These are phyloP conservation scores for Stegastes partitus DNA, from an alignment of 2,113 vertebrate genomes.

Conservation along the genomic window DNA sequence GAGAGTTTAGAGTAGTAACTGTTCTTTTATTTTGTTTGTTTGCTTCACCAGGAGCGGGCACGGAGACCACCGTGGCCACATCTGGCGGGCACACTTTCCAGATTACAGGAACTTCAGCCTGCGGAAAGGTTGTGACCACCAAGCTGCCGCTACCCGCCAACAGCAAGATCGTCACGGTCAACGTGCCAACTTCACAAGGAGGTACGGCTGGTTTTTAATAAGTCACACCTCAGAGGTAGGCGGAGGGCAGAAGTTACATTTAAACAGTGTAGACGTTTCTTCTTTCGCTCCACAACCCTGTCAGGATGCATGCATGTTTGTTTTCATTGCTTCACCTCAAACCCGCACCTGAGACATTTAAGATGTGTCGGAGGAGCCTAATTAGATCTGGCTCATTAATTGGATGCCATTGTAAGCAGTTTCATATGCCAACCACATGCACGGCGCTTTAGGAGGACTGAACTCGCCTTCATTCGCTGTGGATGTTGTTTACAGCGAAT, in stretches of 20 bases:
- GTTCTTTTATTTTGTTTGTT: slow-evolving; percentile 59
- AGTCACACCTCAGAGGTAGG: slow-evolving; percentile 38
- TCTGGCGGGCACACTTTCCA: slow-evolving; percentile 95
- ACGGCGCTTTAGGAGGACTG: background rate
- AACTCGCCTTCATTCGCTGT: slow-evolving; percentile 34
- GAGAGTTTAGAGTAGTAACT: background rate
- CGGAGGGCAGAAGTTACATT: background rate
- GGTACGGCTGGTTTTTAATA: slow-evolving; percentile 86
- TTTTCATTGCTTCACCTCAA: slow-evolving; percentile 49
- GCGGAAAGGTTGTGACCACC: slow-evolving; percentile 95
- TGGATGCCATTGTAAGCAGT: slow-evolving; percentile 42
- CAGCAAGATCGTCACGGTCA: slow-evolving; percentile 99
- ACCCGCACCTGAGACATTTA: slow-evolving; percentile 42
- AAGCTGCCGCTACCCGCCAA: slow-evolving; percentile 98
- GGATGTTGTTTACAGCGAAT: slow-evolving; percentile 12
- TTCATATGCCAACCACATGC: slow-evolving; percentile 10
- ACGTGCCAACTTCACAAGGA: slow-evolving; percentile 98
- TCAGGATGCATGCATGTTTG: slow-evolving; percentile 30
- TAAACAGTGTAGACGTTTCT: slow-evolving; percentile 27
- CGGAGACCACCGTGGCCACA: slow-evolving; percentile 90
- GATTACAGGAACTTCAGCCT: slow-evolving; percentile 93
- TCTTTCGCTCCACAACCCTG: slow-evolving; percentile 31
- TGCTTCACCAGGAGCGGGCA: slow-evolving; percentile 87
- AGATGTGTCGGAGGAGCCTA: slow-evolving; percentile 40
- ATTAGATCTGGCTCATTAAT: slow-evolving; percentile 55